Percentiles rank a stretch among this genome's conserved stretches.
phyloP scores from a whole-genome alignment of 1,140 invertebrate species.

The Himalopsyche phryganea region DNA sequence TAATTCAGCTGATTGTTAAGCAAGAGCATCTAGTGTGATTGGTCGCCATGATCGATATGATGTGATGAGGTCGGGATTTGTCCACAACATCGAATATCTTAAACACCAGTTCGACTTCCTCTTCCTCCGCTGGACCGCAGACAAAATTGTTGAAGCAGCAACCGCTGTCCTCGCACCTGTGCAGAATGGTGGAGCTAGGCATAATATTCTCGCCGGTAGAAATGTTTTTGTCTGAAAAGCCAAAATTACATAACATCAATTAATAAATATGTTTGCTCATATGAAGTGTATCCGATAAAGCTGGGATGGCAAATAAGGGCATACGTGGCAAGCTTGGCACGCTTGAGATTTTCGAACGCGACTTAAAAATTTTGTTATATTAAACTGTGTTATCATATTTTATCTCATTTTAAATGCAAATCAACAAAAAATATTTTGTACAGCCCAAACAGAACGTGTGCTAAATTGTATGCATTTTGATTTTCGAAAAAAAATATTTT shows the following conservation, averaged over 20 bases:
- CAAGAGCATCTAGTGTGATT: constrained; percentile 14
- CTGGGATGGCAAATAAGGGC: background rate
- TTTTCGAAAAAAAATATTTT: too few species aligned
- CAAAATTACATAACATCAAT: too few species aligned
- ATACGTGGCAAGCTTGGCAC: background rate
- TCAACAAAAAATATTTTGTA: too few species aligned
- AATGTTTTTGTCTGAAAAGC: background rate
- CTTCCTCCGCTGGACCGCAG: background rate
- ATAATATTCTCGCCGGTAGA: background rate
- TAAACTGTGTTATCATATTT: too few species aligned
- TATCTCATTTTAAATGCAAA: too few species aligned
- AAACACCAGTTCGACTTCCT: constrained; percentile 3
- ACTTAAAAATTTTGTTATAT: too few species aligned
- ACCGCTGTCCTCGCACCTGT: constrained; percentile 7
- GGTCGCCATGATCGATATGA: background rate
- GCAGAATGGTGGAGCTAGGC: background rate
- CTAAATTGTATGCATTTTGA: too few species aligned
- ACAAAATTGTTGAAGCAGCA: background rate
- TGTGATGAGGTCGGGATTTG: background rate
- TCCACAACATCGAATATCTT: background rate
- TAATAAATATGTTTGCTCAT: too few species aligned
- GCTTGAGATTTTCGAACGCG: too few species aligned
- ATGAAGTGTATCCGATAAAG: too few species aligned
- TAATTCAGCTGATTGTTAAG: background rate
- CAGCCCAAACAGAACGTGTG: too few species aligned